Conservation (phyloP, 1,140 invertebrate species). For the Papilio glaucus region DNA sequence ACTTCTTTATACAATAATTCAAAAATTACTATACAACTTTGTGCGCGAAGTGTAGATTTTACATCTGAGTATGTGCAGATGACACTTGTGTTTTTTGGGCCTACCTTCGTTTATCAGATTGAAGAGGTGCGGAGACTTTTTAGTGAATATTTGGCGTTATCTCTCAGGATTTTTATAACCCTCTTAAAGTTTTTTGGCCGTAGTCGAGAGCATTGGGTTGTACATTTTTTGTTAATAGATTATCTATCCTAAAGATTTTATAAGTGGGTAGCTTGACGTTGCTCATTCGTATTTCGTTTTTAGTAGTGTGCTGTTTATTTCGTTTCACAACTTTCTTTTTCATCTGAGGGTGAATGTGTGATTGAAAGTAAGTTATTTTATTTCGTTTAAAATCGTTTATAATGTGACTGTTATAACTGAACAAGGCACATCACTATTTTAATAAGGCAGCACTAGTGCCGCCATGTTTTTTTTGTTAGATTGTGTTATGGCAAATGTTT, state of each 20-base stretch:
- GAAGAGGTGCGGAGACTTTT: slow-evolving; percentile 67
- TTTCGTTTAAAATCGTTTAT: no score
- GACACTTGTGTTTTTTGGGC: slow-evolving; percentile 57
- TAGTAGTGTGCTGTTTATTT: not conserved
- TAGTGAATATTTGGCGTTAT: slow-evolving; percentile 53
- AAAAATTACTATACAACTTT: not conserved
- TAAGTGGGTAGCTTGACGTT: not conserved
- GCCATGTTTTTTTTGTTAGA: no score
- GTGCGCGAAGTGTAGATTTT: not conserved
- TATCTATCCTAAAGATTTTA: slow-evolving; percentile 20
- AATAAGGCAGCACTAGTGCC: no score
- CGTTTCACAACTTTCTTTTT: not conserved
- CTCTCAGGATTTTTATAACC: slow-evolving; percentile 52
- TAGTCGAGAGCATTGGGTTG: slow-evolving; percentile 11
- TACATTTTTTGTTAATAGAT: slow-evolving; percentile 16
- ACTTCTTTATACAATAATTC: not conserved
- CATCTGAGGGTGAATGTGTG: not conserved
- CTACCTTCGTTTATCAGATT: slow-evolving; percentile 65
- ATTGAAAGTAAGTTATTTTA: no score
- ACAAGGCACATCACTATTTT: no score
- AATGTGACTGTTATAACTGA: no score
- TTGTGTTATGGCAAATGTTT: not conserved
- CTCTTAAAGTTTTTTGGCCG: slow-evolving; percentile 46
- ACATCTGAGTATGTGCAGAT: slow-evolving; percentile 11
- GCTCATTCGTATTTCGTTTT: not conserved